Evolutionary conservation across 2,888 invertebrate genomes (phyloP), one percentile per base, ranked within the genome.

Genomic region (Micropterix aruncella): DNA sequence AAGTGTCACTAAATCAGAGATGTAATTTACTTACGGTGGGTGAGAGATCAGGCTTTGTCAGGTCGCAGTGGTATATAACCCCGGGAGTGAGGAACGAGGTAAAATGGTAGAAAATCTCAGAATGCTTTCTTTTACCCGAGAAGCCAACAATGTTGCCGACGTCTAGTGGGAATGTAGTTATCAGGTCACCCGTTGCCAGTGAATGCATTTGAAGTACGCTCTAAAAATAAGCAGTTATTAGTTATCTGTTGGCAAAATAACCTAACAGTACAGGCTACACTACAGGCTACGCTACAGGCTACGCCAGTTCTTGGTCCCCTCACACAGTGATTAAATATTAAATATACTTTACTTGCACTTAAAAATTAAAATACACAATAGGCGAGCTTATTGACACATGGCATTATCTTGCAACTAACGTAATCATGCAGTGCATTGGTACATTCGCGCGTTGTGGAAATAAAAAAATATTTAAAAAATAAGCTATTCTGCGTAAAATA

Each of bases 31-130:
- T 60, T 54, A 83, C 76, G 54, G 76, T 75, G 39, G 85, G 80
- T 47, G 73, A 70, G 37, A 77, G 69, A 1, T 78, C 73, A 9
- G 73, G 61, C 45, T 75, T 71, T 1, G 73, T 75, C 54, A 96
- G 79, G 64, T 95, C 89, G 49, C 87, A 85, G 51, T 78, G 81
- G 65, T 89, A 96, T 56, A 95, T 92, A 52, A 82, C 63, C 1
- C 77, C 77, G 17, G 97, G 96, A 43, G 87, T 84, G 42, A 96
- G 74, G 70, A 96, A 97, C 0, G 96, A 96, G 51, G 85, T 84
- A 65, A 96, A 95, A 57, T 85, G 81, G 65, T 88, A 95, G 68
- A 96, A 97, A 56, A 96, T 83, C 72, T 94, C 92, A 0, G 79
- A 75, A 56, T 89, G 83, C 54, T 83, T 76, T 58, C 84, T 86